Percentiles rank a stretch among this genome's conserved stretches.
phyloP scores from a whole-genome alignment of 1,140 invertebrate species.

The Luehdorfia chinensis region DNA sequence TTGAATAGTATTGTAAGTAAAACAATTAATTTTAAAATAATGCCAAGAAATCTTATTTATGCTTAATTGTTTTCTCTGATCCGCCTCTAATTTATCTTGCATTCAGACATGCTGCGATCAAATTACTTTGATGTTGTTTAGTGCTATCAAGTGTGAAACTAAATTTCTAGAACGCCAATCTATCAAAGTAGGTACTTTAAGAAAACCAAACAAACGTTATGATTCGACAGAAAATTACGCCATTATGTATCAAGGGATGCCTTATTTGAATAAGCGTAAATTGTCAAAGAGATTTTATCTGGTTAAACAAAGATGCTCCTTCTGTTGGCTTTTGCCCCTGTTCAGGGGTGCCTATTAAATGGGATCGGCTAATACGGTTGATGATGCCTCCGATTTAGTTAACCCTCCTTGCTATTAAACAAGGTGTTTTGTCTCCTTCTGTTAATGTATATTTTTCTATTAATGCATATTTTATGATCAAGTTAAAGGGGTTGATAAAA shows the following conservation, averaged over 20 bases:
- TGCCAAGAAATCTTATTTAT: no score
- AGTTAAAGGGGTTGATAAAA: not conserved
- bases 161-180: no score
- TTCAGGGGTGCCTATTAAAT: conserved; percentile 57
- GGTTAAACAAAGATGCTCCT: conserved; percentile 66
- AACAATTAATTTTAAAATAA: no score
- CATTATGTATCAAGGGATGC: conserved; percentile 59
- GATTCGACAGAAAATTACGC: conserved; percentile 56
- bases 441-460: conserved; percentile 1
- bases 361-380: conserved; percentile 66
- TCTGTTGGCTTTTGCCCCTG: conserved; percentile 64
- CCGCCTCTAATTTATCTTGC: no score
- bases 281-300: conserved; percentile 76
- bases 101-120: no score
- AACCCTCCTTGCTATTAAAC: conserved; percentile 58
- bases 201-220: conserved; percentile 37
- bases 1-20: no score
- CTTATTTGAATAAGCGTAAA: conserved; percentile 74
- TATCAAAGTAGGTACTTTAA: no score
- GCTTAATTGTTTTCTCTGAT: no score
- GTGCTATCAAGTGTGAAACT: no score
- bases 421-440: conserved; percentile 38
- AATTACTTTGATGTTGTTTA: no score
- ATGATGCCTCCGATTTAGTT: conserved; percentile 53
- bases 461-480: conserved; percentile 5